A percentile compares a stretch with the other conserved stretches of the same genome.
Evolutionary conservation across 1,140 invertebrate genomes (phyloP).

Genomic region (Nomia melanderi): DNA sequence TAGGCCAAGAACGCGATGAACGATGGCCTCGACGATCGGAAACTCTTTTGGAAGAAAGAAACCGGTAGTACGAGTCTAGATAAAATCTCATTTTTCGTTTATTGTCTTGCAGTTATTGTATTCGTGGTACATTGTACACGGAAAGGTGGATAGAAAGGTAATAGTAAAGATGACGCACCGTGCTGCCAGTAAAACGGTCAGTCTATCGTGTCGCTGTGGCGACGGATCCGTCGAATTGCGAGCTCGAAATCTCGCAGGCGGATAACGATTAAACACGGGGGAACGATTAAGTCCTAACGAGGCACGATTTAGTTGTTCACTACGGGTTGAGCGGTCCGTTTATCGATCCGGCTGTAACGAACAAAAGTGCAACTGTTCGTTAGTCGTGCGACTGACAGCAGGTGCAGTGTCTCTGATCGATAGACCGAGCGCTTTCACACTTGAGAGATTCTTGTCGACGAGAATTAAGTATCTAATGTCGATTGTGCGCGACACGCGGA

Average conservation of each 20-base stretch:
- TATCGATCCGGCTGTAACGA: background rate
- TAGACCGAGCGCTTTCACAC: background rate
- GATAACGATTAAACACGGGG: constrained; percentile 1
- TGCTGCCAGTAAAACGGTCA: background rate
- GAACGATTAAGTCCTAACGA: background rate
- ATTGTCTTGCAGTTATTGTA: constrained; percentile 65
- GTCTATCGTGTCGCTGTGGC: background rate
- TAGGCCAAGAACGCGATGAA: no score
- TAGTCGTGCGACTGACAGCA: background rate
- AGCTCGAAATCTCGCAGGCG: background rate
- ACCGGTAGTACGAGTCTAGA: background rate
- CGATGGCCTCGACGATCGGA: no score
- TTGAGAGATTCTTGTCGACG: constrained; percentile 20
- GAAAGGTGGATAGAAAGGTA: constrained; percentile 28
- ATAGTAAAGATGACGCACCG: constrained; percentile 11
- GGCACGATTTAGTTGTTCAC: background rate
- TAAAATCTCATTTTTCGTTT: constrained; percentile 49
- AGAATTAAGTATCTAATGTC: constrained; percentile 30
- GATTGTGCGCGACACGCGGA: background rate
- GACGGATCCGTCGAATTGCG: constrained; percentile 2
- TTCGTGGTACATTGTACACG: constrained; percentile 58
- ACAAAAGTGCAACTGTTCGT: background rate
- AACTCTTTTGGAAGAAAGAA: no score
- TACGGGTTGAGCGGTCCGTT: background rate
- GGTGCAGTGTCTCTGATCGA: background rate